A percentile compares a stretch with the other conserved stretches of the same genome.
Evolutionary conservation across 2,888 invertebrate species (phyloP).

Genomic region (Andrena dorsata): DNA sequence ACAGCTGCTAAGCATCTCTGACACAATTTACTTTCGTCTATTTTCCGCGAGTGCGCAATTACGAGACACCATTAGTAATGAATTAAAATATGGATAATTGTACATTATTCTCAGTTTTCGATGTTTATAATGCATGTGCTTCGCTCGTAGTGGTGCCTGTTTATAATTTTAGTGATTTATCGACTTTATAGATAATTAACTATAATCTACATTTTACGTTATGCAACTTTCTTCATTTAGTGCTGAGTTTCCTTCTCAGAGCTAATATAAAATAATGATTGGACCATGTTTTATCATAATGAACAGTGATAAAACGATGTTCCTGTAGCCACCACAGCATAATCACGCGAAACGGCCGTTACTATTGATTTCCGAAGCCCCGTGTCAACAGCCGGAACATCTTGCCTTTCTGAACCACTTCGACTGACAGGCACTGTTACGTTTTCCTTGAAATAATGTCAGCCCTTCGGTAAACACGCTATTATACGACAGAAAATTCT

Average conservation of each 20-base stretch:
- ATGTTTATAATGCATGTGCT: too few species aligned
- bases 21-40: background rate
- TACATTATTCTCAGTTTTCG: too few species aligned
- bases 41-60: background rate
- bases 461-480: background rate
- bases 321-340: background rate
- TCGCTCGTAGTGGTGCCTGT: background rate
- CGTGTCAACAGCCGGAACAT: slow-evolving; percentile 41
- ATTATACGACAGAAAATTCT: background rate
- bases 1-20: background rate
- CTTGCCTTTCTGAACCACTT: slow-evolving; percentile 25
- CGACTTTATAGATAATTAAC: background rate
- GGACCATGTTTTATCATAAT: background rate
- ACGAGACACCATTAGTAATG: too few species aligned
- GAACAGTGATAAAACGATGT: background rate
- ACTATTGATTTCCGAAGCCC: slow-evolving; percentile 67
- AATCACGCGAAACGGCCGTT: slow-evolving; percentile 20
- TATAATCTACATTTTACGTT: background rate
- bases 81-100: background rate
- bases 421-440: slow-evolving; percentile 1
- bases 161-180: slow-evolving; percentile 18
- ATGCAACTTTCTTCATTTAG: too few species aligned
- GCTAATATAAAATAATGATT: background rate
- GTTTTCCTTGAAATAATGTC: slow-evolving; percentile 18
- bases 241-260: too few species aligned